Evolutionary conservation across 2,113 vertebrate species (phyloP), one percentile per base, ranked within the genome.

Genomic region (Chrysemys picta): DNA sequence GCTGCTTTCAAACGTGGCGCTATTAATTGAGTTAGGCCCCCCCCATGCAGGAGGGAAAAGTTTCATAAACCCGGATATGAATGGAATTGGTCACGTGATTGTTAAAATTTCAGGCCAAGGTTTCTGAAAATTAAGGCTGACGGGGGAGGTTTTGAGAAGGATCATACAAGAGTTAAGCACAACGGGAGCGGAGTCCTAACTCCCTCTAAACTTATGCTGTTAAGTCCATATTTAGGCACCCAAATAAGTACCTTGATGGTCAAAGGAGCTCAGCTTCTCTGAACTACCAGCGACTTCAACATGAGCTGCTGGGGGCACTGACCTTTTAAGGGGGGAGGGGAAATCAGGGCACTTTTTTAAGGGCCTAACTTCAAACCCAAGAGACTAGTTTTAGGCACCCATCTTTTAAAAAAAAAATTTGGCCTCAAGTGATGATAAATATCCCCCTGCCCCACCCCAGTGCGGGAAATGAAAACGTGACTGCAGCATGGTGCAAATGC

Each of bases 81-180:
- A 25, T 52, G 65, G 85, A 35, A 95, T 83, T 57, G 75, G 24
- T 38, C 1, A 75, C 83, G 81, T 1, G 45, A 86, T 79, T 82
- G 5, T 3, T 50, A 1, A 10, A n/a, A 56, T 80, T 93, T 83
- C 85, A 62, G 53, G 1, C 24, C 49, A 54, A 80, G 45, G 65
- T 78, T 89, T 59, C 56, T 65, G 81, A 27, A 1, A 2, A 57
- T 1, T 11, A 27, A 57, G 0, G 22, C 49, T 91, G 72, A 82
- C 87, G 57, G 42, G 75, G 75, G 10, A 88, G 38, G 11, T 2
- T 82, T 90, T 80, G 31, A 82, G 62, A 93, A 88, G 79, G 89
- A 24, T 88, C 47, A 78, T 92, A 95, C 53, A 78, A 89, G 88
- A 97, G 31, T 17, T 1, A n/a, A 94, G 45, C 38, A 35, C 35